These are phyloP conservation scores for Loripinus fragilis DNA, from an alignment of 2,888 invertebrate species.

Conservation along the genomic window DNA sequence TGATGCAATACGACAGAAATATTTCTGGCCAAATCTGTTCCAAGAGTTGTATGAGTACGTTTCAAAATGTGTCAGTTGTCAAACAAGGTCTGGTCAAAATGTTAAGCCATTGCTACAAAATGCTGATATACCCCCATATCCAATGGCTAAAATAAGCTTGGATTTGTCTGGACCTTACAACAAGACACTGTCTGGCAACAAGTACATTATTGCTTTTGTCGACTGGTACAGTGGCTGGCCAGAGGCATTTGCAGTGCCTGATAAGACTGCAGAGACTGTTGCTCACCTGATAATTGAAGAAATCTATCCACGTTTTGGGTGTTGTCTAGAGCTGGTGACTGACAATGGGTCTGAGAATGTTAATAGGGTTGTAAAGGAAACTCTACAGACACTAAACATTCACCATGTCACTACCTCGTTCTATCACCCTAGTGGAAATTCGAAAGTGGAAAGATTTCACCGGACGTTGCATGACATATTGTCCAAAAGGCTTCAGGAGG, in stretches of 20 bases:
- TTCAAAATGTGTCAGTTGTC: constrained; percentile 30
- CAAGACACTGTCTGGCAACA: constrained; percentile 36
- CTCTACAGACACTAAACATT: constrained; percentile 33
- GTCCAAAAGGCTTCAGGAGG: constrained; percentile 26
- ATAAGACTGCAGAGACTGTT: constrained; percentile 37
- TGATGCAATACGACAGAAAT: constrained; percentile 40
- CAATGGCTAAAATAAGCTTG: constrained; percentile 42
- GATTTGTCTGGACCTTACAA: constrained; percentile 45
- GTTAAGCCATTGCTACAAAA: constrained; percentile 38
- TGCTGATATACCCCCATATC: constrained; percentile 51
- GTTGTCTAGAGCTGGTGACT: constrained; percentile 25
- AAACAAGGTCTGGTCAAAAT: constrained; percentile 21
- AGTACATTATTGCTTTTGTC: constrained; percentile 43
- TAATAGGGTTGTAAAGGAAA: too few species aligned
- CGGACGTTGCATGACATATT: constrained; percentile 29
- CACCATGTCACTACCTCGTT: constrained; percentile 42
- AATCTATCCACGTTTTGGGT: constrained; percentile 23
- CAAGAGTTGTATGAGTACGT: constrained; percentile 32
- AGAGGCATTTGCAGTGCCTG: too few species aligned
- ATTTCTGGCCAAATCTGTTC: constrained; percentile 40
- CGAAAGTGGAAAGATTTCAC: constrained; percentile 34
- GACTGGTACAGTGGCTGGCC: too few species aligned
- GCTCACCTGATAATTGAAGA: constrained; percentile 22
- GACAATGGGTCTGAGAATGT: constrained; percentile 44
- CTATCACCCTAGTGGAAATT: constrained; percentile 32